Base-by-base conservation (phyloP, 2,797 vertebrate genomes). In the Euthynnus affinis region DNA sequence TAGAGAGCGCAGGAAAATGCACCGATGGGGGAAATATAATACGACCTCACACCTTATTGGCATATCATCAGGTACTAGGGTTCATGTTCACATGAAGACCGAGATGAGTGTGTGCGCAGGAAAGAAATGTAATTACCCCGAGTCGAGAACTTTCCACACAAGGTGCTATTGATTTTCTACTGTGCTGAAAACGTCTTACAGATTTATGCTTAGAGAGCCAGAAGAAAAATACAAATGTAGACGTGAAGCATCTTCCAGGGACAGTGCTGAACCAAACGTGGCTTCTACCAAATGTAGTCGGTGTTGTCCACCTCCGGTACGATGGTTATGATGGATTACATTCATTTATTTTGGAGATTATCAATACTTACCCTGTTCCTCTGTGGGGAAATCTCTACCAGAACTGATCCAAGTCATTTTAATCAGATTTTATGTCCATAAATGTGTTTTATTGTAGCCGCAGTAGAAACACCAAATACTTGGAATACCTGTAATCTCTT, bases 111-210 rank as follows among this genome's bases (percentile, higher is more conserved):
- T 25, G 23, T 2, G 46, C 9, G 37, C 53, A 22, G 63, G 72
- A 60, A 76, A 74, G 56, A 79, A 79, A 89, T 87, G 40, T 32
- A 80, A 90, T 89, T 74, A 85, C 60, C 27, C 65, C 14, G 2
- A 57, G 48, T 44, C 0, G 3, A 79, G 69, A 80, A 77, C 71
- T 82, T 81, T 86, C 67, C 79, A 86, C 79, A 86, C 46, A 20
- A 46, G 78, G 29, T 57, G 7, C 13, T 63, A 81, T 82, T 65
- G 85, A 88, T 88, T 88, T 83, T 73, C 52, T 62, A 27, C 8
- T 29, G 18, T 0, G 32, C 71, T 66, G 48, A 71, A 60, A 72
- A 60, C 13, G 42, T 69, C 48, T 51, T 46, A 70, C 27, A 18
- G 25, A 75, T 83, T 86, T 64, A 60, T 27, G 56, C 55, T 70